phyloP scores from a whole-genome alignment of 2,797 vertebrate species.

The Bradypodion ventrale region DNA sequence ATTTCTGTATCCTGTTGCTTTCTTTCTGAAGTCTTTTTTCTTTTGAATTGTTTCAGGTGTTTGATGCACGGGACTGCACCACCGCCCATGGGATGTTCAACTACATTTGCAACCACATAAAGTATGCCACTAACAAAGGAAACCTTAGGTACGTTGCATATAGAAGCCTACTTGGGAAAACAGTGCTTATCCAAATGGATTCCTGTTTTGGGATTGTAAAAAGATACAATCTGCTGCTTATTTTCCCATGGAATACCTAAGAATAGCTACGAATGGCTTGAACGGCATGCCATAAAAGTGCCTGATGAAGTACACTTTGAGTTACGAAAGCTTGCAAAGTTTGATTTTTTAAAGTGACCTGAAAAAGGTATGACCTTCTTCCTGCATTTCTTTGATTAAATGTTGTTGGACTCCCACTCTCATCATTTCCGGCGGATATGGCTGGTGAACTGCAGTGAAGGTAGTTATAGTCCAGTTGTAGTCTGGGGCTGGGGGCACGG shows the following conservation, averaged over 20 bases:
- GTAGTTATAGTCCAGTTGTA: background rate
- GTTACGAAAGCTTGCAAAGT: too few relatives aligned
- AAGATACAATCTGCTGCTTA: too few relatives aligned
- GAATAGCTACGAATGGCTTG: too few relatives aligned
- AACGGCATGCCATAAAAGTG: too few relatives aligned
- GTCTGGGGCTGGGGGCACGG: background rate
- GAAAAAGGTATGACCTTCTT: too few relatives aligned
- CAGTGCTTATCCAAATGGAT: background rate
- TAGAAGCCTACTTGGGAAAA: background rate
- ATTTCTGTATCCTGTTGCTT: background rate
- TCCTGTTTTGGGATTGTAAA: too few relatives aligned
- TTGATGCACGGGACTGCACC: slow-evolving; percentile 96
- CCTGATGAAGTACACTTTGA: too few relatives aligned
- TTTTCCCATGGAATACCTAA: too few relatives aligned
- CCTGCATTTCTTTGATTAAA: too few relatives aligned
- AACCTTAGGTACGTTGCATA: slow-evolving; percentile 85
- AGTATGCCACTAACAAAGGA: slow-evolving; percentile 98
- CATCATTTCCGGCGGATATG: background rate
- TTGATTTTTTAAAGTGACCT: too few relatives aligned
- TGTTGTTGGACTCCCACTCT: background rate
- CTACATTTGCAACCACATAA: slow-evolving; percentile 98
- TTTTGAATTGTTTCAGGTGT: slow-evolving; percentile 81
- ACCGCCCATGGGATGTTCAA: slow-evolving; percentile 98
- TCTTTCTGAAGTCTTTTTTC: too few relatives aligned
- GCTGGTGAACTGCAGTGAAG: background rate